Base-by-base conservation (phyloP, 1,140 invertebrate species). In the Drosophila bipectinata region DNA sequence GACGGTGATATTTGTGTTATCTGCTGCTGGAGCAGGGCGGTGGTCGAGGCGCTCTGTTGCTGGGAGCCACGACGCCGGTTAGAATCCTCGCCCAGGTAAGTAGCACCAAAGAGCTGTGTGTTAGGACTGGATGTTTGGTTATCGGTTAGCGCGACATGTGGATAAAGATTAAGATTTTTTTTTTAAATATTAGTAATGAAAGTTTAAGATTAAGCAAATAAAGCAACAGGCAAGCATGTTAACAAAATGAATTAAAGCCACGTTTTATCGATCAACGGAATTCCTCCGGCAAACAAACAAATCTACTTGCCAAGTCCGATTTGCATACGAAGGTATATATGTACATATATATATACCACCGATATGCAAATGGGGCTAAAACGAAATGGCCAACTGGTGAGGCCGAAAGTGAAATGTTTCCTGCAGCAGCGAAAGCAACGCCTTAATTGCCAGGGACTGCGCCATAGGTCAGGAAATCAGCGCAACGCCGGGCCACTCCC, bases 81-180 rank as follows among this genome's bases (percentile, higher is more conserved):
- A 71, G 74, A 64, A 21, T 90, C 87, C 39, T 92, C 87, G 58
- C 79, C 91, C 72, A 90, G 53, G 54, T 90, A 91, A 67, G 88
- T 80, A 68, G 91, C 90, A 71, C 91, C 91, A 79, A 92, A 92
- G 54, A 92, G 77, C 72, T 87, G 90, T 59, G 91, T 90, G 84
- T 92, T 92, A 90, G 91, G 91, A 82, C 91, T 92, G 34, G 60
- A 59, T 80, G 76, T 77, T 72, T 72, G 58, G 67, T 67, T 69
- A 69, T 44, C 9, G 15, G 10, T 44, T 44, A 44, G 72, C 71
- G 67, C 53, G 69, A 69, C 69, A 87, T 82, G 71, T 87, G 75
- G 45, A 85, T 44, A 78, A 59, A 61, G 71, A 61, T 34, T 18
- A 18, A 18, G 18, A 18, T 18, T 18, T 18, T 15, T 15, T 15